Evolutionary conservation across 2,888 invertebrate species (phyloP).

Genomic region (Hypsopygia costalis): DNA sequence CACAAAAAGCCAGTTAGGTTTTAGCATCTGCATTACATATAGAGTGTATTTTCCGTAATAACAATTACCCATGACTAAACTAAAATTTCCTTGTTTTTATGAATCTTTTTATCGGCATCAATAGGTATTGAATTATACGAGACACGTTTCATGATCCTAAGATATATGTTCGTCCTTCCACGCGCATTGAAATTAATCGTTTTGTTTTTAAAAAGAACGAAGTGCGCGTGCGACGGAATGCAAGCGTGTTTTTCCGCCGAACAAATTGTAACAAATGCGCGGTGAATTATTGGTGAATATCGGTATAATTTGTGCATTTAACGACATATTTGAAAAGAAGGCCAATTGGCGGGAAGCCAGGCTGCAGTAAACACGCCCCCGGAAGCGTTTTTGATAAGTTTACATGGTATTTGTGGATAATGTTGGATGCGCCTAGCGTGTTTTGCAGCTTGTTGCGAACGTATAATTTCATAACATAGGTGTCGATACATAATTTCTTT

Average conservation of each 20-base stretch:
- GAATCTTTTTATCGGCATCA: background rate
- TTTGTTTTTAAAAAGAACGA: constrained; percentile 33
- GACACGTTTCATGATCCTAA: background rate
- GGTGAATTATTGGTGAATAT: constrained; percentile 41
- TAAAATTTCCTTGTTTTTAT: constrained; percentile 26
- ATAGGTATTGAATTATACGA: background rate
- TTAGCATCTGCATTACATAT: constrained; percentile 8
- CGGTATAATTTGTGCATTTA: constrained; percentile 55
- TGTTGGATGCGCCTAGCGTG: constrained; percentile 13
- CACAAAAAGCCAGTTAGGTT: background rate
- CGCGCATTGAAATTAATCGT: constrained; percentile 27
- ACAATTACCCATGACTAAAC: constrained; percentile 25
- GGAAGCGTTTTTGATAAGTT: constrained; percentile 50
- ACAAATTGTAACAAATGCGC: constrained; percentile 38
- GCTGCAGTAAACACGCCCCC: constrained; percentile 47
- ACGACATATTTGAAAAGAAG: constrained; percentile 44
- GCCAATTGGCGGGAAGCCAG: constrained; percentile 64
- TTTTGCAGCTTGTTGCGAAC: background rate
- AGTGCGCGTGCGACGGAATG: constrained; percentile 24
- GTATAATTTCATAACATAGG: no score
- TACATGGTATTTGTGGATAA: constrained; percentile 32
- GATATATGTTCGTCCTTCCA: constrained; percentile 3
- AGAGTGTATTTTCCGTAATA: constrained; percentile 18
- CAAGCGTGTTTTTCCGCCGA: constrained; percentile 34
- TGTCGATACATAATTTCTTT: no score